A percentile compares a stretch with the other conserved stretches of the same genome.
Evolutionary conservation across 2,888 invertebrate genomes (phyloP).

Genomic region (Sarcophaga rosellei): DNA sequence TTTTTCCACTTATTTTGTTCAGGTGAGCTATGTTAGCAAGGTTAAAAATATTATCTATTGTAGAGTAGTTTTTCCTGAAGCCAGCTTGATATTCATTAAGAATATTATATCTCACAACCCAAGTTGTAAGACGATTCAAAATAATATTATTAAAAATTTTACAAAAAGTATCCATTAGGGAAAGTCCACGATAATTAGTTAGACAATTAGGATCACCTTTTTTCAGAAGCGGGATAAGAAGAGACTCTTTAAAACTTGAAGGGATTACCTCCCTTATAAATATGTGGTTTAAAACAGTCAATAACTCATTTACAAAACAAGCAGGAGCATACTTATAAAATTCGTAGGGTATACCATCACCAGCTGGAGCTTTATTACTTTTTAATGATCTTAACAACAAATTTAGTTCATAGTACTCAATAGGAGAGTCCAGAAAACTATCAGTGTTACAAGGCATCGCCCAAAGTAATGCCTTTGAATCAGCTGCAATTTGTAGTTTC

Average conservation of each 20-base stretch:
- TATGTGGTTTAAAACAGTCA: neutral
- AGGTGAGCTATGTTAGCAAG: neutral
- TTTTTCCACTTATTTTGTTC: slow-evolving; percentile 22
- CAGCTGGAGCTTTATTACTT: neutral
- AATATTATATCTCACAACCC: neutral
- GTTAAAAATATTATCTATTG: slow-evolving; percentile 5
- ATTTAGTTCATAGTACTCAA: slow-evolving; percentile 5
- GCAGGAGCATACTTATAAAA: neutral
- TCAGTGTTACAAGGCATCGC: slow-evolving; percentile 2
- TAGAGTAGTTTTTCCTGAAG: neutral
- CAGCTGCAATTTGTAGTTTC: neutral
- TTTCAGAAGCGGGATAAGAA: neutral
- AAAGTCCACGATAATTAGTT: slow-evolving; percentile 21
- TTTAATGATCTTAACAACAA: neutral
- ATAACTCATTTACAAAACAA: neutral
- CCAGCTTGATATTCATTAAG: slow-evolving; percentile 15
- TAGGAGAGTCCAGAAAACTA: neutral
- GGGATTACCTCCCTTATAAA: neutral
- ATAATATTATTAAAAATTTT: slow-evolving; percentile 22
- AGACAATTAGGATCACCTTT: slow-evolving; percentile 4
- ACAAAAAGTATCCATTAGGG: slow-evolving; percentile 14
- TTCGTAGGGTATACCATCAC: neutral
- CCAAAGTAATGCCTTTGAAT: neutral
- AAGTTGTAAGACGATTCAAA: slow-evolving; percentile 10
- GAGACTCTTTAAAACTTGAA: neutral